phyloP scores from a whole-genome alignment of 2,888 invertebrate species.

The Parasteatoda lunata region DNA sequence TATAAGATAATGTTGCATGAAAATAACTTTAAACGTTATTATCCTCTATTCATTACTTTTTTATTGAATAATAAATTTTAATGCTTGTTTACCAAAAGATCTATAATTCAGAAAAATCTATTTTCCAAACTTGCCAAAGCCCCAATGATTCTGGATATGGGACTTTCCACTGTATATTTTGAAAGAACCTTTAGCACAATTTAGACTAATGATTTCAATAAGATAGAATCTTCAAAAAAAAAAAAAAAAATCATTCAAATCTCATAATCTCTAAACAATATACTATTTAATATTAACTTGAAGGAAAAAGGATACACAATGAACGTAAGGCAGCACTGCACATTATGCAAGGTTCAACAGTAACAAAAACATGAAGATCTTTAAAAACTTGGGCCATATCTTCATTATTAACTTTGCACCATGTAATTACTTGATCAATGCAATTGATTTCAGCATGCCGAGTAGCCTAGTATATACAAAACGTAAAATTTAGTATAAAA shows the following conservation, averaged over 20 bases:
- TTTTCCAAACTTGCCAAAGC: too few species aligned
- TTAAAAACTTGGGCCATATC: conserved; percentile 79
- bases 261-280: background rate
- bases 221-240: background rate
- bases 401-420: conserved; percentile 78
- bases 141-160: too few species aligned
- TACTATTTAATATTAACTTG: background rate
- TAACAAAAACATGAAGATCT: conserved; percentile 82
- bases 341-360: conserved; percentile 99
- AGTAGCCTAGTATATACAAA: conserved; percentile 78
- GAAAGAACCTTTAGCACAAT: too few species aligned
- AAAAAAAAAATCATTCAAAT: background rate
- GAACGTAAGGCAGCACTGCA: conserved; percentile 81
- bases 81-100: too few species aligned
- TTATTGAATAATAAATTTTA: too few species aligned
- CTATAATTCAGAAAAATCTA: too few species aligned
- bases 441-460: conserved; percentile 97
- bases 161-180: too few species aligned
- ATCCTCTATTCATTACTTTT: too few species aligned
- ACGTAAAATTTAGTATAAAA: background rate
- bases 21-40: too few species aligned
- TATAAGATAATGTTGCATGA: too few species aligned
- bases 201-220: too few species aligned
- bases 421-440: conserved; percentile 84
- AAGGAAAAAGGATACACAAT: conserved; percentile 72